Conservation (phyloP, 2,888 invertebrate species). For the Apocheima hispidaria region DNA sequence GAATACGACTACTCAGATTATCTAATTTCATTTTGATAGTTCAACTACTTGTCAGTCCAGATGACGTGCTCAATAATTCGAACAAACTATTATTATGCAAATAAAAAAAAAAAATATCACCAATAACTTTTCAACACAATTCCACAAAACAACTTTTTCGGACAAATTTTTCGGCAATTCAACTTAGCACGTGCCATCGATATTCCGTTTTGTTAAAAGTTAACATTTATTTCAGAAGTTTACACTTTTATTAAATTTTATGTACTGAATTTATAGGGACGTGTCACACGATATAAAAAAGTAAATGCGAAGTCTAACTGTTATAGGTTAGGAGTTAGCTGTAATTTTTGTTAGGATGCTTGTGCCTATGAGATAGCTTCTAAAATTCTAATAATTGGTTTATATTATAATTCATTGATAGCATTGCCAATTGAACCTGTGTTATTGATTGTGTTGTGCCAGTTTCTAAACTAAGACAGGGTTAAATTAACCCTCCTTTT, state of each 20-base stretch:
- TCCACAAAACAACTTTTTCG: slow-evolving; percentile 3
- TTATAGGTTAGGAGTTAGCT: background rate
- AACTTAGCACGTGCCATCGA: slow-evolving; percentile 19
- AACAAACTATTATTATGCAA: slow-evolving; percentile 8
- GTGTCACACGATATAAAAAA: slow-evolving; percentile 17
- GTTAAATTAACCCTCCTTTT: too few relatives aligned
- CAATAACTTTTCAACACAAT: background rate
- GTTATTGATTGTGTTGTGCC: too few relatives aligned
- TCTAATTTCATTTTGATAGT: background rate
- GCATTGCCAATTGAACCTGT: too few relatives aligned
- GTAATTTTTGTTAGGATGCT: background rate
- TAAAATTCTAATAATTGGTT: too few relatives aligned
- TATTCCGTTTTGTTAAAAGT: slow-evolving; percentile 23
- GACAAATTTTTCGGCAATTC: slow-evolving; percentile 5
- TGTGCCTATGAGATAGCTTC: background rate
- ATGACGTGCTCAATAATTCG: slow-evolving; percentile 1
- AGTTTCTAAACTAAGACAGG: too few relatives aligned
- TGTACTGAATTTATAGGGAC: slow-evolving; percentile 14
- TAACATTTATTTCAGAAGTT: slow-evolving; percentile 13
- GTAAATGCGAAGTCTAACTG: background rate
- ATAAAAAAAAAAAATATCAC: slow-evolving; percentile 8
- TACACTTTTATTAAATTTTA: slow-evolving; percentile 1
- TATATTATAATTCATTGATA: too few relatives aligned
- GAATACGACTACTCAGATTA: too few relatives aligned
- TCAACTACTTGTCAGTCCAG: slow-evolving; percentile 21